Percentiles rank a stretch among this genome's conserved stretches.
Evolutionary conservation across 2,888 invertebrate genomes (phyloP).

Genomic region (Diachrysia chrysitis): DNA sequence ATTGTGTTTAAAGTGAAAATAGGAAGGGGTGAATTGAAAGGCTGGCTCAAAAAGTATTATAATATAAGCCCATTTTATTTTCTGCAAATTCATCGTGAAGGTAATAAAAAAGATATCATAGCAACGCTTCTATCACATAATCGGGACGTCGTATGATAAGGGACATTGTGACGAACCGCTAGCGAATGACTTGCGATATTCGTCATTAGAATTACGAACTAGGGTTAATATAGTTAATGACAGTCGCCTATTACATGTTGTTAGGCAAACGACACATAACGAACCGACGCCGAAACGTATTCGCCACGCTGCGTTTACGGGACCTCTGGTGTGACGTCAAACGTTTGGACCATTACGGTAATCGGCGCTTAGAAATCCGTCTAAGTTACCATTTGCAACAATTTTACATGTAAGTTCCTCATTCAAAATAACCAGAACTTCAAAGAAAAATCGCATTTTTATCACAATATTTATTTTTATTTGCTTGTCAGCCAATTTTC

Average conservation of each 20-base stretch:
- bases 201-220: slow-evolving; percentile 75
- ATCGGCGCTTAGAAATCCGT: slow-evolving; percentile 28
- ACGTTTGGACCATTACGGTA: slow-evolving; percentile 54
- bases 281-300: slow-evolving; percentile 85
- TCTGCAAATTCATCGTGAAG: slow-evolving; percentile 4
- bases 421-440: background rate
- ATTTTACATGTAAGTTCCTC: background rate
- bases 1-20: too few relatives aligned
- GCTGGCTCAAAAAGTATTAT: background rate
- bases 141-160: slow-evolving; percentile 62
- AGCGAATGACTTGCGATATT: slow-evolving; percentile 82
- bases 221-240: slow-evolving; percentile 88
- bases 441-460: background rate
- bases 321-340: slow-evolving; percentile 72
- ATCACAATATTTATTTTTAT: background rate
- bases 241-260: slow-evolving; percentile 83
- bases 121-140: slow-evolving; percentile 57
- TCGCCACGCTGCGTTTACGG: slow-evolving; percentile 82
- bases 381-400: slow-evolving; percentile 19
- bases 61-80: background rate
- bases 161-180: slow-evolving; percentile 60
- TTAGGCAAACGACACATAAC: slow-evolving; percentile 85
- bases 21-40: too few relatives aligned
- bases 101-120: slow-evolving; percentile 59
- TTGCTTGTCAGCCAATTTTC: background rate